phyloP scores from a whole-genome alignment of 2,797 vertebrate genomes.

The Poecilia gillii region DNA sequence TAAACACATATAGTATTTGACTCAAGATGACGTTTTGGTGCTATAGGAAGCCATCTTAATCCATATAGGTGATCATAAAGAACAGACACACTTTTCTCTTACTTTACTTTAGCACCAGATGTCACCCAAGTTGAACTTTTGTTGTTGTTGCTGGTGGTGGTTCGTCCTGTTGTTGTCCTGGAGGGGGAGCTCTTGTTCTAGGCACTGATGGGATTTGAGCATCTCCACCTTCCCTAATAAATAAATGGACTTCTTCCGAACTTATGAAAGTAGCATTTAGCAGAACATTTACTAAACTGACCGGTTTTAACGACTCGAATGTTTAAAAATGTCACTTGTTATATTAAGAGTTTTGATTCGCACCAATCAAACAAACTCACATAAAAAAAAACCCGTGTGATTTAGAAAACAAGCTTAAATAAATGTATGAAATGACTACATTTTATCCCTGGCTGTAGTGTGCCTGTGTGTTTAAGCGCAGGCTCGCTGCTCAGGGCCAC shows the following conservation, averaged over 20 bases:
- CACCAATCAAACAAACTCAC: neutral
- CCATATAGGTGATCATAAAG: neutral
- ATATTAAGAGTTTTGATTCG: neutral
- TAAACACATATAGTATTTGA: neutral
- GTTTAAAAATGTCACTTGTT: too few species aligned
- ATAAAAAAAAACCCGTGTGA: neutral
- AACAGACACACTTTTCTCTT: neutral
- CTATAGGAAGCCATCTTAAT: neutral
- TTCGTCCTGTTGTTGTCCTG: slow-evolving; percentile 37
- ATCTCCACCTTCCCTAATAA: neutral
- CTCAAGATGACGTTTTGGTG: neutral
- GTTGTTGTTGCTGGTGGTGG: neutral
- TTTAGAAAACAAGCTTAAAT: neutral
- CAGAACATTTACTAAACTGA: neutral
- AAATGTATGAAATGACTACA: neutral
- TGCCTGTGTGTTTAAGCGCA: slow-evolving; percentile 20
- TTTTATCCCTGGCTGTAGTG: neutral
- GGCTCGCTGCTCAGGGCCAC: slow-evolving; percentile 2
- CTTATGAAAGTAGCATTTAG: neutral
- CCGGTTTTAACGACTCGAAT: neutral
- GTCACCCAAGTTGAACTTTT: slow-evolving; percentile 3
- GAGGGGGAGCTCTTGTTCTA: slow-evolving; percentile 52
- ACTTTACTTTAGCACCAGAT: slow-evolving; percentile 8
- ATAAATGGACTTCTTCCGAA: neutral
- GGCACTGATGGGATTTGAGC: neutral